Conservation (phyloP, 2,888 invertebrate genomes). For the Isotomurus palustris region DNA sequence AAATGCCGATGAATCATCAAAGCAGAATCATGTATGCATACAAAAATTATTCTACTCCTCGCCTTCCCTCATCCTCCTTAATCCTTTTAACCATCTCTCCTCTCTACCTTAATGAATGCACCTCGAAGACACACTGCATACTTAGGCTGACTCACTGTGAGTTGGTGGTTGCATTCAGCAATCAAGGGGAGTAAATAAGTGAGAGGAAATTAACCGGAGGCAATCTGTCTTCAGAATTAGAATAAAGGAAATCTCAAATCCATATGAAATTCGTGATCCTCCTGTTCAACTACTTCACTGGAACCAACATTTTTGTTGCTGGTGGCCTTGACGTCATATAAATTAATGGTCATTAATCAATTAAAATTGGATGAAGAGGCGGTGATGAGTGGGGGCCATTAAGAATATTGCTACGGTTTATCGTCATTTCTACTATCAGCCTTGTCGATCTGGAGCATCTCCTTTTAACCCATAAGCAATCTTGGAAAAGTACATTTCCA, state of each 20-base stretch:
- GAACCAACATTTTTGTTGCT: background rate
- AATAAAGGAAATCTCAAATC: background rate
- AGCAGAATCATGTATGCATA: background rate
- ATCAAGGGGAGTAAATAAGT: background rate
- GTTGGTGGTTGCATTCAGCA: too few relatives aligned
- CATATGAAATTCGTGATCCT: background rate
- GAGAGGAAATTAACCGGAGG: background rate
- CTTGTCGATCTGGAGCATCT: too few relatives aligned
- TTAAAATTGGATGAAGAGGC: conserved; percentile 12
- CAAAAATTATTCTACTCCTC: too few relatives aligned
- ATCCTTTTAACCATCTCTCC: too few relatives aligned
- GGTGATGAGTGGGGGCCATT: background rate
- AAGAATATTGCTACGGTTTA: too few relatives aligned
- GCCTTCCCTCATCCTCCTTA: too few relatives aligned
- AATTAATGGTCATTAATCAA: conserved; percentile 16
- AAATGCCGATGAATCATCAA: conserved; percentile 1
- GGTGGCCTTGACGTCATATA: conserved; percentile 14
- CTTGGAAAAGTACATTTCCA: too few relatives aligned
- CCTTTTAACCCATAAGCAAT: too few relatives aligned
- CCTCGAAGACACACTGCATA: too few relatives aligned
- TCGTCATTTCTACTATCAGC: too few relatives aligned
- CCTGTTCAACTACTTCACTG: too few relatives aligned
- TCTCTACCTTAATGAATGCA: too few relatives aligned
- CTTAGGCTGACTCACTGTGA: background rate
- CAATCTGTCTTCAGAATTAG: background rate